These are phyloP conservation scores for Mamestra configurata DNA, from an alignment of 1,140 invertebrate genomes.

Conservation along the genomic window DNA sequence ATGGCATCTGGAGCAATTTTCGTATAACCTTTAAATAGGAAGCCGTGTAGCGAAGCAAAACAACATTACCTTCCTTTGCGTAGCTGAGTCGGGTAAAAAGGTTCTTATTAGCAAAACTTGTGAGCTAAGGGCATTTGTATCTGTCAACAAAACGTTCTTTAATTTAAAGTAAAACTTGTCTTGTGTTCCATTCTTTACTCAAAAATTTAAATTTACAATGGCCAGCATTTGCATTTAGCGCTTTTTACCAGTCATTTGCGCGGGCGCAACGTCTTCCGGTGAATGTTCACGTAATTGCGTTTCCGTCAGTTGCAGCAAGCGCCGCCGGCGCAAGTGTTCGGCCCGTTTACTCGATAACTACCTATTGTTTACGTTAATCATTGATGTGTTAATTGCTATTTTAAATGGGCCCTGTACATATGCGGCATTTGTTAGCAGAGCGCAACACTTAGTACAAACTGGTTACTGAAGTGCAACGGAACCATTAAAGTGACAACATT, in stretches of 20 bases:
- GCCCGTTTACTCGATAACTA: slow-evolving; percentile 47
- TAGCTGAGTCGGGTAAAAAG: too few relatives aligned
- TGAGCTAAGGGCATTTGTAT: background rate
- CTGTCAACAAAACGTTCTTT: slow-evolving; percentile 26
- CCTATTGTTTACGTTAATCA: slow-evolving; percentile 52
- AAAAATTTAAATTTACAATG: slow-evolving; percentile 52
- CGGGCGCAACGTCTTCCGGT: slow-evolving; percentile 56
- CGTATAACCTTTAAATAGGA: background rate
- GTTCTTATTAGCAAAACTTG: too few relatives aligned
- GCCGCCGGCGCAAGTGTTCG: slow-evolving; percentile 50
- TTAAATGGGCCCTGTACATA: slow-evolving; percentile 28
- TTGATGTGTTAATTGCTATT: slow-evolving; percentile 47
- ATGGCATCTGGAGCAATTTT: slow-evolving; percentile 18
- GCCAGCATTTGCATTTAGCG: slow-evolving; percentile 55
- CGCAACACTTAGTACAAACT: slow-evolving; percentile 18
- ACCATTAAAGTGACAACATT: slow-evolving; percentile 24
- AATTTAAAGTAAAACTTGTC: slow-evolving; percentile 5
- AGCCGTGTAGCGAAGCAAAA: slow-evolving; percentile 2
- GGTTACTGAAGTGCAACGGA: slow-evolving; percentile 22
- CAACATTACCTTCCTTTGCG: too few relatives aligned
- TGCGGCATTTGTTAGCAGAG: slow-evolving; percentile 23
- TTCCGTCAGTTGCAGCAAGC: slow-evolving; percentile 46
- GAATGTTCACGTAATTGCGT: slow-evolving; percentile 58
- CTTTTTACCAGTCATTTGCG: slow-evolving; percentile 47
- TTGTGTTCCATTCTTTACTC: slow-evolving; percentile 30